A percentile compares a stretch with the other conserved stretches of the same genome.
Conservation (phyloP, 2,797 vertebrate species). For the Eleutherodactylus coqui region DNA sequence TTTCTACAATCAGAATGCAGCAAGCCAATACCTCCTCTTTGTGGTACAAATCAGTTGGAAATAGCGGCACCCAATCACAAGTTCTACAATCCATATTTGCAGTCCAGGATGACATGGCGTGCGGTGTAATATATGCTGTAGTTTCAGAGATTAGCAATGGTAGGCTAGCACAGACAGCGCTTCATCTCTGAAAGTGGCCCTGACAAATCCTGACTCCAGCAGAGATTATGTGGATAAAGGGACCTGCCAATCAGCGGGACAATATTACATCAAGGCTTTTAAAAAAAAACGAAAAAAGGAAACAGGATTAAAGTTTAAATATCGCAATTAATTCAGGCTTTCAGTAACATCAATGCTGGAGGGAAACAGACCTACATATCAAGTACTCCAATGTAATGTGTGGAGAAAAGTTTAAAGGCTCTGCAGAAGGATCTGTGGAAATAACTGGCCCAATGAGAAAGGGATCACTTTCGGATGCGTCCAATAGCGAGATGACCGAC, state of each 20-base stretch:
- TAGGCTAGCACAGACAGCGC: not conserved
- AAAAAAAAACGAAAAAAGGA: not conserved
- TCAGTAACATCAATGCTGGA: not conserved
- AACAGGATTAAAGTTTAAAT: conserved; percentile 8
- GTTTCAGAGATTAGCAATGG: not conserved
- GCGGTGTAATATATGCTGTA: not conserved
- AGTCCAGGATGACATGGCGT: not conserved
- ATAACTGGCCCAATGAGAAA: not conserved
- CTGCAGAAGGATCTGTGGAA: not conserved
- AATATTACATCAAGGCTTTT: conserved; percentile 14
- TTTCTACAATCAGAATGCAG: not conserved
- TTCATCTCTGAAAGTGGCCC: conserved; percentile 2
- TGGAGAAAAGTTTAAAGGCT: not conserved
- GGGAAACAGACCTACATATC: not conserved
- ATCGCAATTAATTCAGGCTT: not conserved
- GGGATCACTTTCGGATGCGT: too few species aligned
- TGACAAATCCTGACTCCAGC: conserved; percentile 31
- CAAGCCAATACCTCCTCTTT: too few species aligned
- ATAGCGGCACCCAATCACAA: not conserved
- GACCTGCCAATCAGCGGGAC: not conserved
- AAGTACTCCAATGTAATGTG: not conserved
- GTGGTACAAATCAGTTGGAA: too few species aligned
- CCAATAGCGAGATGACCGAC: too few species aligned
- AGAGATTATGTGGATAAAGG: conserved; percentile 22
- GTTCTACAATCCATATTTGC: not conserved